These are phyloP conservation scores for Pseudochromis fuscus DNA, from an alignment of 2,797 vertebrate genomes.

Conservation along the genomic window DNA sequence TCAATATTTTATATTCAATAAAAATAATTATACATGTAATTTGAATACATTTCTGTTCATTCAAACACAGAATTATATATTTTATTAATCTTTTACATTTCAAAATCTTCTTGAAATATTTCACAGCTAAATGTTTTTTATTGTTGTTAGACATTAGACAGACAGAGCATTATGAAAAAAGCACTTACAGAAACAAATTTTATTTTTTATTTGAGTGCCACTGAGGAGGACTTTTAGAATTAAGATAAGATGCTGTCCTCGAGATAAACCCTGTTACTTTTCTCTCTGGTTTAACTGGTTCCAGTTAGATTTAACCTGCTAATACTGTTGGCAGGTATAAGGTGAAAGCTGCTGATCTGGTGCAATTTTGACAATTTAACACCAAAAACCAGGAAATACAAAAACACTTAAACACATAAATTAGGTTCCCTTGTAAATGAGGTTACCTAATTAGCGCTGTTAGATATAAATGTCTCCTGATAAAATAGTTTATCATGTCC, in stretches of 20 bases:
- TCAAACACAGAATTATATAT: too few species aligned
- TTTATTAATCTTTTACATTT: too few species aligned
- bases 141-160: too few species aligned
- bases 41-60: too few species aligned
- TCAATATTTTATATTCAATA: too few species aligned
- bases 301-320: conserved; percentile 25
- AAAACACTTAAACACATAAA: conserved; percentile 34
- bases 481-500: conserved; percentile 29
- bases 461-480: conserved; percentile 39
- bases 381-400: conserved; percentile 23
- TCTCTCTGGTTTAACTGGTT: neutral
- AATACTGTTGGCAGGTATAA: conserved; percentile 4
- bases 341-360: conserved; percentile 2
- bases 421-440: conserved; percentile 48
- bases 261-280: conserved; percentile 10
- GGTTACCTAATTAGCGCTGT: conserved; percentile 52
- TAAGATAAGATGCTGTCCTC: conserved; percentile 13
- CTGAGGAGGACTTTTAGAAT: neutral
- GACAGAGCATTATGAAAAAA: too few species aligned
- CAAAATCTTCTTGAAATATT: too few species aligned
- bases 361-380: conserved; percentile 36
- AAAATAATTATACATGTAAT: too few species aligned
- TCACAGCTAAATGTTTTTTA: too few species aligned
- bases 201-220: too few species aligned
- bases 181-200: too few species aligned